A percentile compares a stretch with the other conserved stretches of the same genome.
These are phyloP conservation scores for Teleiodes luculella DNA, from an alignment of 2,888 invertebrate genomes.

Conservation along the genomic window DNA sequence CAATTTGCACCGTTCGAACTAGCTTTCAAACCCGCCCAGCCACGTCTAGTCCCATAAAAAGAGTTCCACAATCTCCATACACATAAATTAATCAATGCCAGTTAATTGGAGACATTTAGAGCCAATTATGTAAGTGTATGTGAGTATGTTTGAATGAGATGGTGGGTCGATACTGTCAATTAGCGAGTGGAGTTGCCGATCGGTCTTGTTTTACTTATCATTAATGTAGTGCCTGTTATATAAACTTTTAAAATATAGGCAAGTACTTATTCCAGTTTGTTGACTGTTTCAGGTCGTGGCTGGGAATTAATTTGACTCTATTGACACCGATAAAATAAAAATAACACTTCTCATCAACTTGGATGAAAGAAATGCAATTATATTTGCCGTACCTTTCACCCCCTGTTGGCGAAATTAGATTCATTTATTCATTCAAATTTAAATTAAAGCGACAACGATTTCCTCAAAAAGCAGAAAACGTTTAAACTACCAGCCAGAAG, in stretches of 20 bases:
- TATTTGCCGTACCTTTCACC: no score
- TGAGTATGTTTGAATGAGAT: constrained; percentile 31
- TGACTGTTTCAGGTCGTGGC: neutral
- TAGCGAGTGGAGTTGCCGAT: constrained; percentile 34
- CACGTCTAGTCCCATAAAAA: constrained; percentile 11
- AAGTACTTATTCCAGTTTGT: neutral
- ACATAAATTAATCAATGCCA: constrained; percentile 17
- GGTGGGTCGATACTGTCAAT: constrained; percentile 41
- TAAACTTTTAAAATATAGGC: constrained; percentile 29
- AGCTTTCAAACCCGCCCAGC: constrained; percentile 8
- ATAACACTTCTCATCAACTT: no score
- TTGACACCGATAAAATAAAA: no score
- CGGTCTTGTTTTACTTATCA: constrained; percentile 33
- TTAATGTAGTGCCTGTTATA: constrained; percentile 32
- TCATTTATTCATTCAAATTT: no score
- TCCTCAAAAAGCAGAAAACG: no score
- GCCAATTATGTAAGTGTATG: constrained; percentile 27
- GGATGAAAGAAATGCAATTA: neutral
- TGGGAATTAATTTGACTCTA: neutral
- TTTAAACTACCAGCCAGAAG: no score
- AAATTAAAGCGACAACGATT: no score
- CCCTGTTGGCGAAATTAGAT: no score
- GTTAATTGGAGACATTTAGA: constrained; percentile 30
- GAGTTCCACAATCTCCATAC: constrained; percentile 10
- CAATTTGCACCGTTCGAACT: constrained; percentile 5